These are phyloP conservation scores for Neodiprion lecontei DNA, from an alignment of 1,140 invertebrate genomes.

Conservation along the genomic window DNA sequence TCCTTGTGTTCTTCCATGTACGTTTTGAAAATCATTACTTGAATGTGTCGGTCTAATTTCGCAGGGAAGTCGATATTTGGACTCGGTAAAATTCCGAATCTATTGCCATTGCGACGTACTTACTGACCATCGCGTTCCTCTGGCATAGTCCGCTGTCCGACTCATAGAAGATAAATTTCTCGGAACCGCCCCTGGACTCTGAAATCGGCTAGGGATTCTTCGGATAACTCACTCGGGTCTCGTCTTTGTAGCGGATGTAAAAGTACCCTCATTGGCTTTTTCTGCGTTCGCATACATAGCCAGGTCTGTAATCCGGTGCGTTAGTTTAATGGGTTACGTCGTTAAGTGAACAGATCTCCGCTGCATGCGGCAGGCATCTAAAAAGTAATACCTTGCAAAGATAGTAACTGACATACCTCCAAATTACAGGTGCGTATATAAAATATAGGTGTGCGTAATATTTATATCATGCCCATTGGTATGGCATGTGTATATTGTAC, in stretches of 20 bases:
- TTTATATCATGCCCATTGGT: too few species aligned
- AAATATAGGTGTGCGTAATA: too few species aligned
- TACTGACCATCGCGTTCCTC: neutral
- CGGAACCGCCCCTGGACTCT: neutral
- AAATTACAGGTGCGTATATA: neutral
- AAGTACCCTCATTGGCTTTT: neutral
- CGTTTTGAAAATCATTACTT: too few species aligned
- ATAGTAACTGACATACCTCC: neutral
- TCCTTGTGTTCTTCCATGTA: too few species aligned
- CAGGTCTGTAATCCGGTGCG: neutral
- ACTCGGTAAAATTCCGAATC: neutral
- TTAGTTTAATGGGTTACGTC: conserved; percentile 5
- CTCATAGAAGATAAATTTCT: neutral
- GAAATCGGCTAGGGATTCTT: neutral
- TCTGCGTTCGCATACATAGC: neutral
- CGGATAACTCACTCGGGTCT: neutral
- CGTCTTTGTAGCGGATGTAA: neutral
- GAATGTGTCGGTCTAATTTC: neutral
- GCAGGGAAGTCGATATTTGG: neutral
- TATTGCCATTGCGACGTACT: neutral
- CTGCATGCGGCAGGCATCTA: neutral
- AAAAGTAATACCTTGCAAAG: conserved; percentile 4
- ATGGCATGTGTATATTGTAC: neutral
- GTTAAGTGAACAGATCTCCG: neutral
- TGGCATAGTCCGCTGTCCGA: neutral